Evolutionary conservation across 2,888 invertebrate genomes (phyloP), one percentile per base, ranked within the genome.

Genomic region (Hymenopus coronatus): DNA sequence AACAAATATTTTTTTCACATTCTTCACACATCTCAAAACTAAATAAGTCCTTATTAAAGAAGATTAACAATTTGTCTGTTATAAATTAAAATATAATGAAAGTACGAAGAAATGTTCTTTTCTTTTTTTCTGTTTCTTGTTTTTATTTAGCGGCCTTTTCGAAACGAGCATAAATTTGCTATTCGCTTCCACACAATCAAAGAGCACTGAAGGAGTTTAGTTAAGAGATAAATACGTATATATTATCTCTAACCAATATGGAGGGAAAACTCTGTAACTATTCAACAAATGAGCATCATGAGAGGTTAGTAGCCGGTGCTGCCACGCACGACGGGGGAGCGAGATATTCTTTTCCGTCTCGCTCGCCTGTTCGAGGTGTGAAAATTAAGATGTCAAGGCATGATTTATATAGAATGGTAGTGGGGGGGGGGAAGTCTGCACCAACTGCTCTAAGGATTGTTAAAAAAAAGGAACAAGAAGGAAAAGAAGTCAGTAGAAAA

Each of bases 351-450:
- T 85, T 40, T 85, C 54, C 54, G 54, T 70, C 54, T 70, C 54
- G 54, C 54, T 70, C 28, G 33, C n/a, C 33, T 83, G 82, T 83
- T 82, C 33, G 88, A 88, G 88, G 88, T 88, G 88, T 88, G 88
- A 88, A 88, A 88, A 88, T 88, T 88, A 88, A 88, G 84, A 88
- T 88, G 88, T 88, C 88, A 88, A 70, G 83, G 54, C 84, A 83
- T 88, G 88, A 88, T 88, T 88, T 88, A 88, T 88, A 83, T 88
- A 46, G 14, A 88, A 84, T 28, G 70, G 6, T 30, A 15, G 54
- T 54, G 83, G 54, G 28, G 83, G 84, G 3, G 54, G 54, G 25
- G 6, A 70, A 15, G 15, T 3, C 54, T 20, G 4, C 54, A 70
- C 15, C 54, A 20, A 25, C 54, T 70, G 25, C 25, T 20, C 20